Conservation (phyloP, 53 echinoderm and acorn worm species). For the Holothuria scabra region DNA sequence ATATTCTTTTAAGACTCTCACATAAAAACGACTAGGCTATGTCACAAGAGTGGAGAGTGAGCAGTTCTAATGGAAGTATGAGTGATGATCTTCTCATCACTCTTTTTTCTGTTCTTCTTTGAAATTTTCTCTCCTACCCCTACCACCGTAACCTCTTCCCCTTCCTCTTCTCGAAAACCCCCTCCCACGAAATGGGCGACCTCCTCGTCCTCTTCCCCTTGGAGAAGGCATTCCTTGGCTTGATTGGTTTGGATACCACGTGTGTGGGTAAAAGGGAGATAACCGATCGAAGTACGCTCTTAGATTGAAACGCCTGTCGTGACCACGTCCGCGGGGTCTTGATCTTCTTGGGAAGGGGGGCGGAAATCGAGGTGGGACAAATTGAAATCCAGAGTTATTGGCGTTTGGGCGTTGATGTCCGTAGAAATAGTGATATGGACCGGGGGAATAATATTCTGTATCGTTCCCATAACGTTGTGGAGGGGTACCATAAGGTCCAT, state of each 20-base stretch:
- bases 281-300: neutral
- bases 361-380: slow-evolving; percentile 14
- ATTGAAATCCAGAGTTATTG: slow-evolving; percentile 38
- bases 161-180: slow-evolving; percentile 5
- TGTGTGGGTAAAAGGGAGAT: neutral
- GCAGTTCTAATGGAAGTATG: neutral
- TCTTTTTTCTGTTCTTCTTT: neutral
- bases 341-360: slow-evolving; percentile 9
- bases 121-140: slow-evolving; percentile 24
- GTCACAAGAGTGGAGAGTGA: too few relatives aligned
- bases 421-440: slow-evolving; percentile 7
- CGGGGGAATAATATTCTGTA: neutral
- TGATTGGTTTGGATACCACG: slow-evolving; percentile 25
- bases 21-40: too few relatives aligned
- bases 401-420: slow-evolving; percentile 7
- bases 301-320: neutral
- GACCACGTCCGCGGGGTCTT: slow-evolving; percentile 2
- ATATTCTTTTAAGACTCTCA: too few relatives aligned
- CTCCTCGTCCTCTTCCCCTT: slow-evolving; percentile 4
- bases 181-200: slow-evolving; percentile 22
- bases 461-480: neutral
- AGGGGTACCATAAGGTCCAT: neutral
- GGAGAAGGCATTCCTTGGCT: neutral
- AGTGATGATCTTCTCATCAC: neutral
- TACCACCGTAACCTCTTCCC: slow-evolving; percentile 18